Base-by-base conservation (phyloP, 2,888 invertebrate species). In the Allophyes oxyacanthae region DNA sequence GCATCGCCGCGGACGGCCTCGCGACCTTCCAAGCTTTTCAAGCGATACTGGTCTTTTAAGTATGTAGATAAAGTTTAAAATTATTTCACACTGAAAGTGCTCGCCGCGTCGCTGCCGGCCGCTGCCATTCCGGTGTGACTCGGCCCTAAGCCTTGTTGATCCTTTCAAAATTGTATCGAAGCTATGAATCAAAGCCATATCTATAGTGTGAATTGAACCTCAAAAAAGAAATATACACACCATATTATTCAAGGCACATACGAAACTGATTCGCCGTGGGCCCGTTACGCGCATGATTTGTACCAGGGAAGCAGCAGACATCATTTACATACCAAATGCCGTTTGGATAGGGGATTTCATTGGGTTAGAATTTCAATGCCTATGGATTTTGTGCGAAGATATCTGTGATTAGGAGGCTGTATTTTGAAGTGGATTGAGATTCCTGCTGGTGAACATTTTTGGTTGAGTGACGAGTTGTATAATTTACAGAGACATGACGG, bases 221-320 rank as follows among this genome's bases (percentile, higher is more conserved):
- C 13, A n/a, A 38, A 56, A 60, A 33, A 68, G 65, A 58, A 62
- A 65, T 64, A 69, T 63, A 67, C 49, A 56, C 43, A 25, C 50
- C 60, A 65, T 67, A 65, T 62, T 69, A 82, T 79, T 80, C 79
- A 51, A 56, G 64, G 71, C 82, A 81, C 81, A 80, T 64, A 71
- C 73, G 58, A 60, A 77, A 72, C 76, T 75, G 79, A 82, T 81
- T 81, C 64, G 58, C 68, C 57, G 60, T 61, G 50, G 72, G 55
- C 62, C 64, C 67, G 76, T 79, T 76, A 71, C 56, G 66, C 79
- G 77, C 82, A 78, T 76, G 80, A 77, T 78, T 82, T 78, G 79
- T 66, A 66, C 72, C 28, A 53, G 42, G 30, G 46, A 50, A 70
- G 71, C 64, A 70, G 60, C 58, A 65, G 69, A 64, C 61, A 55